These are phyloP conservation scores for Xiphydria camelus DNA, from an alignment of 2,888 invertebrate genomes.

Conservation along the genomic window DNA sequence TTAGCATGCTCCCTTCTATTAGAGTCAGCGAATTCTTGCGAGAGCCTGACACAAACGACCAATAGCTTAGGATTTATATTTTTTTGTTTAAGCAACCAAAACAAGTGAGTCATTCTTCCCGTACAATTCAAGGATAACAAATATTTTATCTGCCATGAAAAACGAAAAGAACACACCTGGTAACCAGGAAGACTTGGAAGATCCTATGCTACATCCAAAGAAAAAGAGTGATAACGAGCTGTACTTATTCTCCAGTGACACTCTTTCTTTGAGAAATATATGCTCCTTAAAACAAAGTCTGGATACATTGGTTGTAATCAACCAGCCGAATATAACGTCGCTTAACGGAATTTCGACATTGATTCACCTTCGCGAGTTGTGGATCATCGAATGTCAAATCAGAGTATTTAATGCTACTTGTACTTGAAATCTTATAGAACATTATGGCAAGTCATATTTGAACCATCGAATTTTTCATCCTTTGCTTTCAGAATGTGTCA, in stretches of 20 bases:
- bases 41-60: too few relatives aligned
- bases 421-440: neutral
- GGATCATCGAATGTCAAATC: constrained; percentile 34
- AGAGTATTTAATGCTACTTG: constrained; percentile 19
- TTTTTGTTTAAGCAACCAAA: neutral
- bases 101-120: neutral
- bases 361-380: constrained; percentile 30
- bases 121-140: neutral
- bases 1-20: too few relatives aligned
- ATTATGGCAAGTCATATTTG: constrained; percentile 1
- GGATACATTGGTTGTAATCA: constrained; percentile 29
- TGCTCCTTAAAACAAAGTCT: constrained; percentile 20
- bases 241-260: constrained; percentile 23
- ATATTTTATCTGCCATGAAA: neutral
- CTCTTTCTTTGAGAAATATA: constrained; percentile 12
- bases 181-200: too few relatives aligned
- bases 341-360: constrained; percentile 24
- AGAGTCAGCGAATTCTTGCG: too few relatives aligned
- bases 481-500: constrained; percentile 24
- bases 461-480: neutral
- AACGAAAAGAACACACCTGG: neutral
- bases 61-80: too few relatives aligned
- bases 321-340: constrained; percentile 25
- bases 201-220: too few relatives aligned
- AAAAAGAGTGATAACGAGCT: constrained; percentile 19